Conservation (phyloP, 2,888 invertebrate species). For the Thumatha senex region DNA sequence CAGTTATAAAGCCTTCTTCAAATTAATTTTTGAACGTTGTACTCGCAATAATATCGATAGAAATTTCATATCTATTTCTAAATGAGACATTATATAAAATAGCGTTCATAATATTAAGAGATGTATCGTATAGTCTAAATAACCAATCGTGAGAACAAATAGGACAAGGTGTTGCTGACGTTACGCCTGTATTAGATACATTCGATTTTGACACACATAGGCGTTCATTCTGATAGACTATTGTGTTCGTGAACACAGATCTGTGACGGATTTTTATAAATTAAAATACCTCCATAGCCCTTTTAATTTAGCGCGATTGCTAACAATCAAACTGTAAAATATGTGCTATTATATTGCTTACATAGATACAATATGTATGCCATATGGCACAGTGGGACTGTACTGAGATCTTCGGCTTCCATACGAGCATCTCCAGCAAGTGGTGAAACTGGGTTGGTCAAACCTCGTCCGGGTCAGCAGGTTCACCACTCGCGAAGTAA, state of each 20-base stretch:
- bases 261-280: slow-evolving; percentile 28
- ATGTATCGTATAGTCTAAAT: slow-evolving; percentile 52
- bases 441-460: too few species aligned
- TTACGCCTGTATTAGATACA: slow-evolving; percentile 43
- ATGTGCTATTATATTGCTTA: background rate
- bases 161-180: slow-evolving; percentile 48
- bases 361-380: too few species aligned
- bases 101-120: slow-evolving; percentile 1
- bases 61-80: too few species aligned
- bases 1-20: too few species aligned
- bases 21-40: too few species aligned
- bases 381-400: too few species aligned
- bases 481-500: too few species aligned
- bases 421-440: too few species aligned
- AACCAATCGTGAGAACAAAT: slow-evolving; percentile 48
- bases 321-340: background rate
- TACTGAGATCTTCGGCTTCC: too few species aligned
- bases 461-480: too few species aligned
- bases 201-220: slow-evolving; percentile 45
- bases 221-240: slow-evolving; percentile 53
- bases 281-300: slow-evolving; percentile 13
- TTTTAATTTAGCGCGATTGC: background rate
- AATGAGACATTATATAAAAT: too few species aligned
- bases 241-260: slow-evolving; percentile 45
- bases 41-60: too few species aligned